Evolutionary conservation across 2,888 invertebrate species (phyloP).

Genomic region (Oxytorus armatus): DNA sequence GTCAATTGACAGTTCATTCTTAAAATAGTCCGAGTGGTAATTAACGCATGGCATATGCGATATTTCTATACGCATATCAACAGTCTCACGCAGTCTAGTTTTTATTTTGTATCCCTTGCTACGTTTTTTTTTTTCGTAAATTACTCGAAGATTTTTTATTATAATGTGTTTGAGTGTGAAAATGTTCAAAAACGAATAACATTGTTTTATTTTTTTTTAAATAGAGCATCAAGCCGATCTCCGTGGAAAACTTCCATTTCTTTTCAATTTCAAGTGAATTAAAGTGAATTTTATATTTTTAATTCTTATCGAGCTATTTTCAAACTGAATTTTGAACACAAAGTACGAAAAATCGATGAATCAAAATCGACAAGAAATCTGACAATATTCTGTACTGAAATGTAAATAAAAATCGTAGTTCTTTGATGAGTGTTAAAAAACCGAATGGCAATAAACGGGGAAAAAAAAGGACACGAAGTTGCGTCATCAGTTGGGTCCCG

Average conservation of each 20-base stretch:
- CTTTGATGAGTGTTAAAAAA: slow-evolving; percentile 1
- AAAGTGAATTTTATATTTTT: no score
- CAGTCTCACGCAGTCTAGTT: neutral
- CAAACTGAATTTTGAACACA: no score
- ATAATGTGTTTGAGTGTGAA: no score
- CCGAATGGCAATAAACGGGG: neutral
- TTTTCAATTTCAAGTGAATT: no score
- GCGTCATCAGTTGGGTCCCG: slow-evolving; percentile 13
- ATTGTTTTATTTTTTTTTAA: no score
- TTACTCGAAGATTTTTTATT: no score
- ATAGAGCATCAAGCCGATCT: no score
- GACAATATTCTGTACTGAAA: neutral
- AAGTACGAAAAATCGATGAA: neutral
- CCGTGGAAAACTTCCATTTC: no score
- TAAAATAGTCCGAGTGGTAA: slow-evolving; percentile 21
- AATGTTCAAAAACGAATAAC: no score
- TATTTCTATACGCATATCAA: neutral
- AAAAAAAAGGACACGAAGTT: slow-evolving; percentile 13
- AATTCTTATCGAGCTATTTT: no score
- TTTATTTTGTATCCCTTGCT: neutral
- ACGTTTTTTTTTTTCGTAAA: no score
- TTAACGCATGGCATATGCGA: neutral
- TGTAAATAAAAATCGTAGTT: no score
- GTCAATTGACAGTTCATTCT: slow-evolving; percentile 37
- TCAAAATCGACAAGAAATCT: neutral